Base-by-base conservation (phyloP, 1,140 invertebrate species). In the Pogonognathellus flavescens region DNA sequence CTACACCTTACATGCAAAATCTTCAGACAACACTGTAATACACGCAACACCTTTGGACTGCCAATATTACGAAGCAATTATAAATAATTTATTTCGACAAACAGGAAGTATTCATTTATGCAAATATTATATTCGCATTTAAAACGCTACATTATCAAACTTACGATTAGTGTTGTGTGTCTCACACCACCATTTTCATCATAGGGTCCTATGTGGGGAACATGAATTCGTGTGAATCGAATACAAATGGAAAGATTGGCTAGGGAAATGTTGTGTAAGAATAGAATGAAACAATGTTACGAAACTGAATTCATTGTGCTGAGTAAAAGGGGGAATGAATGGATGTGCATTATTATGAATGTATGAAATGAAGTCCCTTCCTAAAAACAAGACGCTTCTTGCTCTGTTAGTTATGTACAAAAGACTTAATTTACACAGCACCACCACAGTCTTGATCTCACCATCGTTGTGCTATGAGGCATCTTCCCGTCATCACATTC, bases 71-170 rank as follows among this genome's bases (percentile, higher is more conserved):
- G 6, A 41, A 6, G 31, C 31, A 41, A 41, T 41, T 41, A 6
- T 1, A 41, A 6, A 41, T 41, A 41, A 3, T 41, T 1, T 41
- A 41, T 41, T 41, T 41, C 31, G 31, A 41, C 31, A 20, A 66
- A 25, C 22, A 66, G 62, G 62, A 66, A 66, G 62, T 66, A 25
- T 66, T 66, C 25, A 60, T 41, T 41, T 60, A 60, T 60, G 59
- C 25, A 66, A 25, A 66, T 66, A 5, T 25, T 8, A 25, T 62
- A 62, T 66, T 31, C 14, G 22, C 62, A 66, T 66, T 66, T 66
- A 66, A 20, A 66, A 25, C 22, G 25, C 31, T 41, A 66, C 62
- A 66, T 66, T 66, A 25, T 13, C 22, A 66, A 31, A 13, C 14
- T 66, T 18, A 18, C 11, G 59, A 20, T 60, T 20, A 66, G 22